Base-by-base conservation (phyloP, 2,888 invertebrate genomes). In the Polyommatus iphigenia region DNA sequence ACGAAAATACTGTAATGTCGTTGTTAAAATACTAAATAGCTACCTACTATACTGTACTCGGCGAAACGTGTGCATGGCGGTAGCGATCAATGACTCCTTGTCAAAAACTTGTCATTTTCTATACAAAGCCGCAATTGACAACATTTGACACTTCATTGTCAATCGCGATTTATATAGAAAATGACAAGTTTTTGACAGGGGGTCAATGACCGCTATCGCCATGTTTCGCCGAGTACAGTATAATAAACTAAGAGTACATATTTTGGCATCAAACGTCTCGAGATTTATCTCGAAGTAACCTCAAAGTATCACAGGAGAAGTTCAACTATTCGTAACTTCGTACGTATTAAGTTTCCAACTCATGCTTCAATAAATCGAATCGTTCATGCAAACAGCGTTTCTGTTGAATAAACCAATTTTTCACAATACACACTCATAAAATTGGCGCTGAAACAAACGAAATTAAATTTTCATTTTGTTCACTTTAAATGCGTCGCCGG, bases 381-480 rank as follows among this genome's bases (percentile, higher is more conserved):
- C 82, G 85, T 80, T 84, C 83, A 85, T 86, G 87, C 88, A 89
- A 90, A 90, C 87, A 88, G 85, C 83, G 80, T 79, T 67, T 75
- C 75, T 81, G 85, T 85, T 84, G 85, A 85, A 86, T 89, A 88
- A 89, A 86, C 85, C 87, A 89, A 88, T 89, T 89, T 85, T 79
- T 84, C 82, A 85, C 83, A 87, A 86, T 85, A 86, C 85, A 88
- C 87, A 88, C 87, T 85, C 86, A 85, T 86, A 84, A 83, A 87
- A 88, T 87, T 83, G 85, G 84, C 81, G 79, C 82, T 81, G 82
- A 82, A 84, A 84, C 85, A 82, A 83, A 85, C 85, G 86, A 84
- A 84, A 86, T 85, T 87, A 78, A 77, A 79, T 85, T 84, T 84
- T 83, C 85, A 85, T 86, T 87, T 75, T 8, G 54, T 75, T 75